These are phyloP conservation scores for Caenorhabditis inopinata DNA, from an alignment of 1,140 invertebrate species.

Conservation along the genomic window DNA sequence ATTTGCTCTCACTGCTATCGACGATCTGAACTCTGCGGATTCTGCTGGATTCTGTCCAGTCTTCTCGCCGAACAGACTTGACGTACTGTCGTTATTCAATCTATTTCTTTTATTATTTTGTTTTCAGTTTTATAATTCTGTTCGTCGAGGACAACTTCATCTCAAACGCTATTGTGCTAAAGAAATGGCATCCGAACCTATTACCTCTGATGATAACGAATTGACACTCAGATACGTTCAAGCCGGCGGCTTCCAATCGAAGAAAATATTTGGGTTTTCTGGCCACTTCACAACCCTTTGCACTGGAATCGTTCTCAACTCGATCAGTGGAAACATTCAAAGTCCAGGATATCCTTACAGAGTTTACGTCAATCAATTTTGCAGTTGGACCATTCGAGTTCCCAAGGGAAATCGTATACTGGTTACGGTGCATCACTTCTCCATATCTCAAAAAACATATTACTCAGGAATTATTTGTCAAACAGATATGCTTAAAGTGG, in stretches of 20 bases:
- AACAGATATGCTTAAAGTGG: slow-evolving; percentile 47
- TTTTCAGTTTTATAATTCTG: slow-evolving; percentile 42
- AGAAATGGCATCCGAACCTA: slow-evolving; percentile 48
- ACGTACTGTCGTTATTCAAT: slow-evolving; percentile 39
- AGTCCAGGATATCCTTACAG: slow-evolving; percentile 56
- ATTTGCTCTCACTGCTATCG: slow-evolving; percentile 53
- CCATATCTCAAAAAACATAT: slow-evolving; percentile 32
- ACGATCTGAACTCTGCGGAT: slow-evolving; percentile 59
- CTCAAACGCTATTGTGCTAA: slow-evolving; percentile 54
- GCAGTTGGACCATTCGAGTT: slow-evolving; percentile 56
- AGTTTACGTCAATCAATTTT: slow-evolving; percentile 41
- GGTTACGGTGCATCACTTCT: slow-evolving; percentile 56
- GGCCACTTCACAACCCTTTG: slow-evolving; percentile 61
- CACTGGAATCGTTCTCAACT: slow-evolving; percentile 48
- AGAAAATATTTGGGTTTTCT: slow-evolving; percentile 59
- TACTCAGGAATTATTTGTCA: background rate
- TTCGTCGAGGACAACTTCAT: slow-evolving; percentile 4
- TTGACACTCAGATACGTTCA: slow-evolving; percentile 57
- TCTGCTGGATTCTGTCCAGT: slow-evolving; percentile 54
- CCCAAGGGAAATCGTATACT: slow-evolving; percentile 54
- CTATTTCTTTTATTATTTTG: background rate
- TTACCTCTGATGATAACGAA: slow-evolving; percentile 54
- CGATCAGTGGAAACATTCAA: slow-evolving; percentile 53
- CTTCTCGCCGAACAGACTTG: slow-evolving; percentile 58
- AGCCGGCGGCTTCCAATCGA: slow-evolving; percentile 56